Evolutionary conservation across 2,113 vertebrate genomes (phyloP).

Genomic region (Salvator merianae): DNA sequence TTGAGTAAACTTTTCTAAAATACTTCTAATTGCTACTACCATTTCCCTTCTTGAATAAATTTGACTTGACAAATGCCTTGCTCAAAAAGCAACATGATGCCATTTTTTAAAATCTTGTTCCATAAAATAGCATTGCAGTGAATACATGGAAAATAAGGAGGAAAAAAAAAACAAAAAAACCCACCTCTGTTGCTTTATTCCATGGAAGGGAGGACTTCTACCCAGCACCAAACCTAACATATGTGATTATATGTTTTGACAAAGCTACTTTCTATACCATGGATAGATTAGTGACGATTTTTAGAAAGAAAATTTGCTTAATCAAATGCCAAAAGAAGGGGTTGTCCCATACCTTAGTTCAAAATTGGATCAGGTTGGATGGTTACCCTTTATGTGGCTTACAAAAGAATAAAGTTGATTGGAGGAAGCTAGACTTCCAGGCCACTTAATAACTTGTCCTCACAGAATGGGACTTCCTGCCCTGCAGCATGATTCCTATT

Average conservation of each 20-base stretch:
- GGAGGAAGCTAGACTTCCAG: not conserved
- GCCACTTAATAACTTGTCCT: not conserved
- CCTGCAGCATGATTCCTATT: not conserved
- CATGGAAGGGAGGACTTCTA: not conserved
- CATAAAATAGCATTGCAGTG: not conserved
- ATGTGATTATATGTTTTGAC: conserved; percentile 13
- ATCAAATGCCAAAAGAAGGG: not conserved
- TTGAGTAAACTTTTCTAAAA: too few species aligned
- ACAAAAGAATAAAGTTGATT: not conserved
- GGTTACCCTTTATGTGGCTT: not conserved
- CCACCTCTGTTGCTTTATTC: not conserved
- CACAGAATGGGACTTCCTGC: not conserved
- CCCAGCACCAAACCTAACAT: not conserved
- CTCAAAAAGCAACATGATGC: too few species aligned
- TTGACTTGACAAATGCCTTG: too few species aligned
- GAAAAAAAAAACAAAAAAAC: not conserved
- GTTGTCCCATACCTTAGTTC: not conserved
- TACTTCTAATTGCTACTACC: too few species aligned
- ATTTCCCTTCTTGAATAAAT: too few species aligned
- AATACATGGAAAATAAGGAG: conserved; percentile 16
- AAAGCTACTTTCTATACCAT: not conserved
- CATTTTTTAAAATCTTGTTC: too few species aligned
- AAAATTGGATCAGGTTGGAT: not conserved
- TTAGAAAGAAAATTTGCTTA: not conserved
- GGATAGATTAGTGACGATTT: not conserved